Evolutionary conservation across 2,797 vertebrate species (phyloP).

Genomic region (Mareca penelope): DNA sequence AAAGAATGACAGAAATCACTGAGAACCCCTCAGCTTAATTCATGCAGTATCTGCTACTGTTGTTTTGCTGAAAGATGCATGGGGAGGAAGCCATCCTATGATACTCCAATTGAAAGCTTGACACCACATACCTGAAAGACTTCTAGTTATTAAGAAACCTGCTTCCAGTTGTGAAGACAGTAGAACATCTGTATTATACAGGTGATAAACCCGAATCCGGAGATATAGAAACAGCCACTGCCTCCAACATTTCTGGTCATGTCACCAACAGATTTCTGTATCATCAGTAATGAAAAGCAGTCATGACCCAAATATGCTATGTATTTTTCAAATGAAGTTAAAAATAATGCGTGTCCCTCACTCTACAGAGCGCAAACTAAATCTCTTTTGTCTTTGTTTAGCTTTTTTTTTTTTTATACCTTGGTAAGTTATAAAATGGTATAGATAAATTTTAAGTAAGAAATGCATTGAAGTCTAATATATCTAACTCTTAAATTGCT

Average conservation of each 20-base stretch:
- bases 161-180: neutral
- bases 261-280: neutral
- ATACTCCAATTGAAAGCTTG: neutral
- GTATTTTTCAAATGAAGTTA: slow-evolving; percentile 27
- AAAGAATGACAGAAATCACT: neutral
- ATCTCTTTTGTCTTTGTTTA: neutral
- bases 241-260: neutral
- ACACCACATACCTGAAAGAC: neutral
- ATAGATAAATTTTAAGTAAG: slow-evolving; percentile 57
- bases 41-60: neutral
- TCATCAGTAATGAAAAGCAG: neutral
- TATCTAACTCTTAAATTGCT: slow-evolving; percentile 54
- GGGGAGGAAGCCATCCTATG: neutral
- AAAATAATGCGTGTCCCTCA: neutral
- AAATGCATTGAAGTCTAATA: slow-evolving; percentile 44
- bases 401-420: slow-evolving; percentile 1
- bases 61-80: neutral
- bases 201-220: neutral
- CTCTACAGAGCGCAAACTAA: neutral
- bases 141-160: neutral
- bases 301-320: neutral
- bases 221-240: neutral
- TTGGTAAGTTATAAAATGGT: slow-evolving; percentile 43
- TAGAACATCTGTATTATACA: neutral
- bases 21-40: neutral